A percentile compares a stretch with the other conserved stretches of the same genome.
Conservation (phyloP, 2,113 vertebrate genomes). For the Corynorhinus townsendii region DNA sequence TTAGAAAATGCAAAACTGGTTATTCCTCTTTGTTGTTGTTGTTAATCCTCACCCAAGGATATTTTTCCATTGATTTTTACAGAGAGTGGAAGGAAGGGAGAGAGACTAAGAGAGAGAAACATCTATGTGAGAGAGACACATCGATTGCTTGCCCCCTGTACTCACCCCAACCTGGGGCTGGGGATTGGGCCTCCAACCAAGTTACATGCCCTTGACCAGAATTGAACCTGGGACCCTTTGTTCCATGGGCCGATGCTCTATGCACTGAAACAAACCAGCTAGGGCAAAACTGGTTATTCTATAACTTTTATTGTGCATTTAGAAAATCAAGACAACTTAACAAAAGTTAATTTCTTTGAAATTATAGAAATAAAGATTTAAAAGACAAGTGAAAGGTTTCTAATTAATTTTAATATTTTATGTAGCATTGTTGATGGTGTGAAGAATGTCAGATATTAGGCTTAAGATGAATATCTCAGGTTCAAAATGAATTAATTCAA, state of each 20-base stretch:
- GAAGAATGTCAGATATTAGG: neutral
- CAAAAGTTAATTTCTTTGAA: slow-evolving; percentile 32
- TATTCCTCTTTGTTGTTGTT: neutral
- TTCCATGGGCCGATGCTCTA: too few species aligned
- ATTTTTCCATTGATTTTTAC: too few species aligned
- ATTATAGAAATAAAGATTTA: slow-evolving; percentile 35
- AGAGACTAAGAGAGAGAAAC: too few species aligned
- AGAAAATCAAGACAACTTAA: slow-evolving; percentile 28
- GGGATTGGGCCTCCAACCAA: too few species aligned
- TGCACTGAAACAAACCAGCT: too few species aligned
- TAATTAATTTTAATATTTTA: slow-evolving; percentile 35
- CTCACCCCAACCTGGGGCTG: too few species aligned
- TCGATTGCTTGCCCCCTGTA: too few species aligned
- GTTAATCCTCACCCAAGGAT: too few species aligned
- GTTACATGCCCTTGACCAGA: too few species aligned
- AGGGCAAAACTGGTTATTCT: neutral
- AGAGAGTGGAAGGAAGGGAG: too few species aligned
- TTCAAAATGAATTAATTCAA: slow-evolving; percentile 12
- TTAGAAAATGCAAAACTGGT: slow-evolving; percentile 15
- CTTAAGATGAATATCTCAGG: slow-evolving; percentile 13
- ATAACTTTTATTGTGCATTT: slow-evolving; percentile 5
- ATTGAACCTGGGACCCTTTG: too few species aligned
- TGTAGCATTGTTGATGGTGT: slow-evolving; percentile 28
- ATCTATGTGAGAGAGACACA: too few species aligned
- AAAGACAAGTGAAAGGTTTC: neutral